Evolutionary conservation across 2,797 vertebrate genomes (phyloP).

Genomic region (Masticophis lateralis): DNA sequence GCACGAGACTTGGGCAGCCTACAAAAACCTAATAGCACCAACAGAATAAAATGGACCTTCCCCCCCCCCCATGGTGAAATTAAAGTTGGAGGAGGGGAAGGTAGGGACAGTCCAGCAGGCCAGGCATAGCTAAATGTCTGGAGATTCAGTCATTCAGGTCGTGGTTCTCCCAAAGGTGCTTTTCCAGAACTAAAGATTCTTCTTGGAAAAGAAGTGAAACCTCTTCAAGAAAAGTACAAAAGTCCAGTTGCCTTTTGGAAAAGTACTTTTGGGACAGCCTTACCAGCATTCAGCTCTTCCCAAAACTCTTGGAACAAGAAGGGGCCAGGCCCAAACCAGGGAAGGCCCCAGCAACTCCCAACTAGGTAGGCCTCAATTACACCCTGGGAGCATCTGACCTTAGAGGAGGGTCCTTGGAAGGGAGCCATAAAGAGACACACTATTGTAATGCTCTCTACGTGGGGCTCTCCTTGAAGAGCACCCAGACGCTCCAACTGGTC

Average conservation of each 20-base stretch:
- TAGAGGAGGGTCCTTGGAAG: not conserved
- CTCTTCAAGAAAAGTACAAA: too few species aligned
- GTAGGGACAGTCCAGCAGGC: too few species aligned
- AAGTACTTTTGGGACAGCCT: not conserved
- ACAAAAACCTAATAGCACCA: not conserved
- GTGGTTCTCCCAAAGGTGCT: not conserved
- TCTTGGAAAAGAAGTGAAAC: too few species aligned
- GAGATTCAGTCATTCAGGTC: not conserved
- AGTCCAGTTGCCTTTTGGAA: too few species aligned
- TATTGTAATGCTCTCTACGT: too few species aligned
- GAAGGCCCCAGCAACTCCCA: not conserved
- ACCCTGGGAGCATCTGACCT: not conserved
- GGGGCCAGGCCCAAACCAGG: not conserved
- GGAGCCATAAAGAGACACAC: too few species aligned
- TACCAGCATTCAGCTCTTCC: not conserved
- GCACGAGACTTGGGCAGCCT: not conserved
- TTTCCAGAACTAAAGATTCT: not conserved
- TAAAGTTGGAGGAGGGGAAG: not conserved
- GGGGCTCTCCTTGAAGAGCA: too few species aligned
- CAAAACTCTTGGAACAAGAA: not conserved
- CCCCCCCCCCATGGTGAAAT: not conserved
- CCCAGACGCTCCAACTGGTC: too few species aligned
- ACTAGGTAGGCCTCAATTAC: not conserved
- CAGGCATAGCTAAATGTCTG: not conserved
- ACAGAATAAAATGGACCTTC: not conserved